Evolutionary conservation across 1,140 invertebrate species (phyloP).

Genomic region (Anadara kagoshimensis): DNA sequence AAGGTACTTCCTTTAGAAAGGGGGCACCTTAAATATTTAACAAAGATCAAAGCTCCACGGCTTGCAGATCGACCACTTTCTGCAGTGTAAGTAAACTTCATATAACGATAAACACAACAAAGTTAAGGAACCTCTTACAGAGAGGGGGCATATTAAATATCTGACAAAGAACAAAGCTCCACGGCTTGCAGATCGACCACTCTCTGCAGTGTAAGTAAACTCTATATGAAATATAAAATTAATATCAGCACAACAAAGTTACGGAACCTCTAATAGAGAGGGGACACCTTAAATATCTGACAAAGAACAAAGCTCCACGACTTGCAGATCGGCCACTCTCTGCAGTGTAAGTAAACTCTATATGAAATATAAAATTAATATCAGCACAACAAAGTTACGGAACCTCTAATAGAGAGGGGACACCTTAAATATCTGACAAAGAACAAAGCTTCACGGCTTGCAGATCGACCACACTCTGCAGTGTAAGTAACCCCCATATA

Average conservation of each 20-base stretch:
- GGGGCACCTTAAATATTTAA: conserved; percentile 53
- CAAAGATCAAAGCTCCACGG: conserved; percentile 21
- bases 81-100: conserved; percentile 49
- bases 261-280: no score
- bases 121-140: conserved; percentile 50
- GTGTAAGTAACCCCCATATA: no score
- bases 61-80: conserved; percentile 45
- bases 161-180: conserved; percentile 37
- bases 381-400: conserved; percentile 52
- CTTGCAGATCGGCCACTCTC: no score
- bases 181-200: conserved; percentile 43
- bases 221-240: no score
- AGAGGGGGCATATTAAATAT: conserved; percentile 53
- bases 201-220: conserved; percentile 46
- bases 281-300: no score
- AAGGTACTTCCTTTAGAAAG: conserved; percentile 49
- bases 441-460: conserved; percentile 29
- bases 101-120: conserved; percentile 55
- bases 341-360: no score
- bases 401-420: conserved; percentile 52
- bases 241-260: no score
- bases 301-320: no score
- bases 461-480: conserved; percentile 42
- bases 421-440: conserved; percentile 51
- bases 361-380: no score